These are phyloP conservation scores for Crenuchus spilurus DNA, from an alignment of 2,797 vertebrate species.

Conservation along the genomic window DNA sequence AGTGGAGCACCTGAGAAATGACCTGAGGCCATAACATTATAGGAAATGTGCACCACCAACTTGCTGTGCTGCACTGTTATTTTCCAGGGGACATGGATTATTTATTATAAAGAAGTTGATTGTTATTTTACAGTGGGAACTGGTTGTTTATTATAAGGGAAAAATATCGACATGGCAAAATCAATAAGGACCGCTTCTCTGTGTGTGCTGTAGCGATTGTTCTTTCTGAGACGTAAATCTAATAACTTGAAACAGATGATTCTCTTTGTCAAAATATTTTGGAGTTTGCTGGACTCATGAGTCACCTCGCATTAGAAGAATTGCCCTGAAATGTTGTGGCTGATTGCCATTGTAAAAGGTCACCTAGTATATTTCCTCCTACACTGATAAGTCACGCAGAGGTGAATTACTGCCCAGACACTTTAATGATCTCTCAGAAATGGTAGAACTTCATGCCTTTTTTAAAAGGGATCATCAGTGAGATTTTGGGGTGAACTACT, in stretches of 20 bases:
- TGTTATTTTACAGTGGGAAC: conserved; percentile 34
- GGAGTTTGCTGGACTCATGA: conserved; percentile 35
- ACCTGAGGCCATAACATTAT: not conserved
- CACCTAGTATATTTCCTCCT: conserved; percentile 54
- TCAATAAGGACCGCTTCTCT: conserved; percentile 43
- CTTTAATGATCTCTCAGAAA: conserved; percentile 63
- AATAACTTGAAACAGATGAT: conserved; percentile 50
- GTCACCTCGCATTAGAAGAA: conserved; percentile 51
- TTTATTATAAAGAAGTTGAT: conserved; percentile 52
- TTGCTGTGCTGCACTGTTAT: conserved; percentile 26
- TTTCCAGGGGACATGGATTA: conserved; percentile 28
- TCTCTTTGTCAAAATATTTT: conserved; percentile 44
- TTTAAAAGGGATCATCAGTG: conserved; percentile 59
- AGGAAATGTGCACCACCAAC: conserved; percentile 1
- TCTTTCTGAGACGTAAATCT: conserved; percentile 44
- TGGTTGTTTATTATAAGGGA: conserved; percentile 47
- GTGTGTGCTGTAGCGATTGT: conserved; percentile 22
- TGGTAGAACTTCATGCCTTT: conserved; percentile 50
- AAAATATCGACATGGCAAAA: conserved; percentile 53
- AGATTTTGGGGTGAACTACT: conserved; percentile 61
- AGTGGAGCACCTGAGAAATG: conserved; percentile 8
- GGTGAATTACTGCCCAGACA: conserved; percentile 58
- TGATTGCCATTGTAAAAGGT: conserved; percentile 72
- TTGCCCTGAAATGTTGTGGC: conserved; percentile 50
- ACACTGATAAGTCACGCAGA: conserved; percentile 28